Conservation (phyloP, 2,797 vertebrate genomes). For the Cephalopachus bancanus region DNA sequence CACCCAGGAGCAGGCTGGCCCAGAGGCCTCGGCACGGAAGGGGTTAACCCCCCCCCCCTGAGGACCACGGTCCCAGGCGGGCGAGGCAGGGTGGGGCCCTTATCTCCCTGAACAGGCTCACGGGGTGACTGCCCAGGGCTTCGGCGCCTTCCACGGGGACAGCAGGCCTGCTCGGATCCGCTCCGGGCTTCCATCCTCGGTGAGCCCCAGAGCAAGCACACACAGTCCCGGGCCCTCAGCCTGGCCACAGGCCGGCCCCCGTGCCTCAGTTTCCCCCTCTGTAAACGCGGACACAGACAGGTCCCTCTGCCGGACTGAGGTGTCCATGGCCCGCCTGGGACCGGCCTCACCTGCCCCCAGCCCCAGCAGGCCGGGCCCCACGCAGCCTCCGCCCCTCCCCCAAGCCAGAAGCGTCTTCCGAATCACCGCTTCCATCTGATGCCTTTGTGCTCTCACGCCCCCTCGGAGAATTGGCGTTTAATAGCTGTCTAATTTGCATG, state of each 20-base stretch:
- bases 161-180: not conserved
- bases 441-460: slow-evolving; percentile 88
- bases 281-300: not conserved
- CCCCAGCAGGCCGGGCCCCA: not conserved
- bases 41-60: too few relatives aligned
- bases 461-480: slow-evolving; percentile 91
- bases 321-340: too few relatives aligned
- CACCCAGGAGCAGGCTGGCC: not conserved
- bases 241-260: not conserved
- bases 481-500: slow-evolving; percentile 98
- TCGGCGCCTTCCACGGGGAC: not conserved
- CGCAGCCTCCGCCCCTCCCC: not conserved
- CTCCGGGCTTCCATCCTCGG: not conserved
- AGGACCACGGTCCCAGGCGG: not conserved
- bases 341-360: too few relatives aligned
- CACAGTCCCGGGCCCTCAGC: not conserved
- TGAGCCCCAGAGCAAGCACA: not conserved
- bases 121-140: not conserved
- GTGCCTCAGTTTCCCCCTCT: not conserved
- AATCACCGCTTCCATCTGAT: slow-evolving; percentile 86
- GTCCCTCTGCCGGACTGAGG: not conserved
- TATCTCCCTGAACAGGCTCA: slow-evolving; percentile 42
- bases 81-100: slow-evolving; percentile 14
- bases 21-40: too few relatives aligned
- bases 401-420: slow-evolving; percentile 86